Evolutionary conservation across 2,113 vertebrate species (phyloP).

Genomic region (Oryzias javanicus): DNA sequence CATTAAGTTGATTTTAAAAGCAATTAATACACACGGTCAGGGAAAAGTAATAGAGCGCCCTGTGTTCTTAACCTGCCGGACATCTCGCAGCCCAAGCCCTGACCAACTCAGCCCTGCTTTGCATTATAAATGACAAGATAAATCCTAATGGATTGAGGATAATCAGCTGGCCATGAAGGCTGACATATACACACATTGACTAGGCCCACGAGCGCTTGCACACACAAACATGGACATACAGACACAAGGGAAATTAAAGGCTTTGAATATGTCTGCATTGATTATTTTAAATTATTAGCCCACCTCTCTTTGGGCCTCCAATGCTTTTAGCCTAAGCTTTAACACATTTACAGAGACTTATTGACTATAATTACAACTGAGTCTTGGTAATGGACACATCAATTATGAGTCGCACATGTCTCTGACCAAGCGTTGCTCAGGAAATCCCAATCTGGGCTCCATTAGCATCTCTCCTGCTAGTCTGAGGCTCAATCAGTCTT

Average conservation of each 20-base stretch:
- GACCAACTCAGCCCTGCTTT: slow-evolving; percentile 94
- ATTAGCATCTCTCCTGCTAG: slow-evolving; percentile 89
- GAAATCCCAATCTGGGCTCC: slow-evolving; percentile 96
- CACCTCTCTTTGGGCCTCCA: slow-evolving; percentile 98
- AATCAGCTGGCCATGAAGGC: slow-evolving; percentile 90
- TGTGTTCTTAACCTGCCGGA: slow-evolving; percentile 95
- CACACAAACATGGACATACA: slow-evolving; percentile 66
- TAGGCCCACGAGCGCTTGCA: slow-evolving; percentile 34
- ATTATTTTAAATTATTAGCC: slow-evolving; percentile 99
- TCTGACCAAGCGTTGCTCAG: slow-evolving; percentile 96
- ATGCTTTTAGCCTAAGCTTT: slow-evolving; percentile 99
- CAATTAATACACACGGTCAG: slow-evolving; percentile 99
- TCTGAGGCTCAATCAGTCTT: slow-evolving; percentile 75
- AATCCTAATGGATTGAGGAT: slow-evolving; percentile 99
- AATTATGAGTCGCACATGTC: slow-evolving; percentile 97
- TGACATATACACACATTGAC: slow-evolving; percentile 68
- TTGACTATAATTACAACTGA: slow-evolving; percentile 99
- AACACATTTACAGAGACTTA: slow-evolving; percentile 99
- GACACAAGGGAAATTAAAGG: slow-evolving; percentile 99
- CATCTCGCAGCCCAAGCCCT: slow-evolving; percentile 89
- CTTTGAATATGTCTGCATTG: slow-evolving; percentile 98
- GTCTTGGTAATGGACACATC: slow-evolving; percentile 99
- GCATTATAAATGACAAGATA: slow-evolving; percentile 99
- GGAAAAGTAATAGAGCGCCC: slow-evolving; percentile 97
- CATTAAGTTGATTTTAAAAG: slow-evolving; percentile 99